These are phyloP conservation scores for Papilio xuthus DNA, from an alignment of 1,140 invertebrate species.

Conservation along the genomic window DNA sequence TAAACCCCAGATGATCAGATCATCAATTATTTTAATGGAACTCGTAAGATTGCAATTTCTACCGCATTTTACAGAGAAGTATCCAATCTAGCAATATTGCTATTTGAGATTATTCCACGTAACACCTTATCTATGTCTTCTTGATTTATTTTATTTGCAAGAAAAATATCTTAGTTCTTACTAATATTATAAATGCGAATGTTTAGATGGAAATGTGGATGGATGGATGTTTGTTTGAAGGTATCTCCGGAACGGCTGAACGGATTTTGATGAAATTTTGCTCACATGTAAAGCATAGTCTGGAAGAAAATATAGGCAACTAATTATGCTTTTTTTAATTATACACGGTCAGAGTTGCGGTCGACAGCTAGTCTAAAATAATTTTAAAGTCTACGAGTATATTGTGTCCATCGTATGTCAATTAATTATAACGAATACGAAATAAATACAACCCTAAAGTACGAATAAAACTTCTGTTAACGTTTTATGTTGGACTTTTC, in stretches of 20 bases:
- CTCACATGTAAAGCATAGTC: too few species aligned
- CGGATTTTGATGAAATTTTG: too few species aligned
- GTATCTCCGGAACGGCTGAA: too few species aligned
- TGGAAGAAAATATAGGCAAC: too few species aligned
- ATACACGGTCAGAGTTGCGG: too few species aligned
- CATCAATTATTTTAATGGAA: neutral
- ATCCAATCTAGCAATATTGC: neutral
- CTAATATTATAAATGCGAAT: too few species aligned
- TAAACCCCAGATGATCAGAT: neutral
- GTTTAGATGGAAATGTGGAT: too few species aligned
- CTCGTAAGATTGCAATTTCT: neutral
- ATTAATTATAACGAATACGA: neutral
- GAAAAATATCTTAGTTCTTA: too few species aligned
- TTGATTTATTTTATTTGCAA: too few species aligned
- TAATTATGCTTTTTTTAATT: too few species aligned
- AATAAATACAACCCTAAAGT: constrained; percentile 1
- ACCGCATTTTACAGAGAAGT: neutral
- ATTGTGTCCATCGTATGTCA: neutral
- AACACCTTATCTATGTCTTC: neutral
- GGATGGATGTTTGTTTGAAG: too few species aligned
- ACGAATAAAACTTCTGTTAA: neutral
- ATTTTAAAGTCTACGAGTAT: neutral
- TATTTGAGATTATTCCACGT: neutral
- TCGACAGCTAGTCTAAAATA: too few species aligned
- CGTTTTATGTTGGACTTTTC: constrained; percentile 1